phyloP scores from a whole-genome alignment of 2,113 vertebrate genomes.

The Accipiter virgatus region DNA sequence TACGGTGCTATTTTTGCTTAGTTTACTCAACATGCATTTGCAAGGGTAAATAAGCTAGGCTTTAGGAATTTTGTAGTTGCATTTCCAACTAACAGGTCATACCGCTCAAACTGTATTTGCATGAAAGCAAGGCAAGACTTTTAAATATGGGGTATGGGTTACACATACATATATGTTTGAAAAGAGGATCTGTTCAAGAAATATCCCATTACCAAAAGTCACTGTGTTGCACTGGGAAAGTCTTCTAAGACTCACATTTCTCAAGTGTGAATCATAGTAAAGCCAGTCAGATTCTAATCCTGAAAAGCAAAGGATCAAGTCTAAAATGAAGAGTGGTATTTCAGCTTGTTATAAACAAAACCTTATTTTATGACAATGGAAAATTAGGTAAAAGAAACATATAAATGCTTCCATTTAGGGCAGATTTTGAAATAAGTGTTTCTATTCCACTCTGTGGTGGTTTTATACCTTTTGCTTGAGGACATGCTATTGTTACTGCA shows the following conservation, averaged over 20 bases:
- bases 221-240: not conserved
- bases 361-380: not conserved
- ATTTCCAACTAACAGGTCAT: not conserved
- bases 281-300: not conserved
- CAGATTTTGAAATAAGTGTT: not conserved
- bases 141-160: not conserved
- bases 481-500: not conserved
- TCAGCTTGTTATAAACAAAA: not conserved
- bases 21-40: not conserved
- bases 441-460: not conserved
- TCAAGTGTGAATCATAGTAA: not conserved
- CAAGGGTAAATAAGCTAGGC: not conserved
- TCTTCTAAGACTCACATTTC: not conserved
- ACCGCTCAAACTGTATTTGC: not conserved
- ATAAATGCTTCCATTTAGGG: not conserved
- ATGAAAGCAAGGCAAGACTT: not conserved
- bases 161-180: not conserved
- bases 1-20: not conserved
- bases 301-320: not conserved
- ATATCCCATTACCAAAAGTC: not conserved
- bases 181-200: not conserved
- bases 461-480: not conserved
- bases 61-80: not conserved
- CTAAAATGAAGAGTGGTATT: not conserved
- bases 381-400: not conserved